phyloP scores from a whole-genome alignment of 2,888 invertebrate species.

The Drosophila quinaria region DNA sequence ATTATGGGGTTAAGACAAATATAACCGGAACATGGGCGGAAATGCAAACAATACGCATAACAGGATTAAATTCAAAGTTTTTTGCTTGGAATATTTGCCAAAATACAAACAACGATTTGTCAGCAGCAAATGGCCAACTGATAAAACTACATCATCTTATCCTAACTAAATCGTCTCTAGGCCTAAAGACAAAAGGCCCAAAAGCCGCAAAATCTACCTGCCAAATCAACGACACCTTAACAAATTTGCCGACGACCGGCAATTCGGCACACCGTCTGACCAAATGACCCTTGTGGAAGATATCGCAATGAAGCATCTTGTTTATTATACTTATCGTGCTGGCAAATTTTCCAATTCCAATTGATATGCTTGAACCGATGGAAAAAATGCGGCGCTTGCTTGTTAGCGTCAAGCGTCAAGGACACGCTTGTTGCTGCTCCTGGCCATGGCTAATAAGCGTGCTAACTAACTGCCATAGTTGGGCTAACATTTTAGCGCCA shows the following conservation, averaged over 20 bases:
- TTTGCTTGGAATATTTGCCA: conserved; percentile 66
- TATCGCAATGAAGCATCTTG: conserved; percentile 81
- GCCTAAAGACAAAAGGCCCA: conserved; percentile 32
- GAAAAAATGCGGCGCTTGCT: conserved; percentile 48
- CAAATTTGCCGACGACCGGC: conserved; percentile 69
- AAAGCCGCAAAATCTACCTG: conserved; percentile 50
- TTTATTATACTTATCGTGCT: conserved; percentile 83
- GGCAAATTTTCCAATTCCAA: conserved; percentile 80
- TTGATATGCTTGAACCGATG: conserved; percentile 44
- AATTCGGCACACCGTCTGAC: conserved; percentile 74
- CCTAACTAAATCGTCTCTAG: conserved; percentile 74
- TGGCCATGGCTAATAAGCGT: conserved; percentile 78
- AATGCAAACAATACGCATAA: conserved; percentile 74
- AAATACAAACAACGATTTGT: conserved; percentile 78
- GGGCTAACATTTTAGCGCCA: conserved; percentile 69
- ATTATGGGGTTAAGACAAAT: conserved; percentile 63
- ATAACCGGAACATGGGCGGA: conserved; percentile 78
- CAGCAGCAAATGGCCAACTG: conserved; percentile 70
- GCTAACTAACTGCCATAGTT: conserved; percentile 58
- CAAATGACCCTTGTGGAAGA: conserved; percentile 15
- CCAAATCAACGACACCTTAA: conserved; percentile 52
- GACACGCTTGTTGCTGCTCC: conserved; percentile 52
- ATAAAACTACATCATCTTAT: conserved; percentile 63
- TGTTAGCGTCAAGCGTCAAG: conserved; percentile 68
- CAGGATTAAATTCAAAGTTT: conserved; percentile 60